A percentile compares a stretch with the other conserved stretches of the same genome.
phyloP scores from a whole-genome alignment of 2,113 vertebrate genomes.

The Cisticola juncidis region DNA sequence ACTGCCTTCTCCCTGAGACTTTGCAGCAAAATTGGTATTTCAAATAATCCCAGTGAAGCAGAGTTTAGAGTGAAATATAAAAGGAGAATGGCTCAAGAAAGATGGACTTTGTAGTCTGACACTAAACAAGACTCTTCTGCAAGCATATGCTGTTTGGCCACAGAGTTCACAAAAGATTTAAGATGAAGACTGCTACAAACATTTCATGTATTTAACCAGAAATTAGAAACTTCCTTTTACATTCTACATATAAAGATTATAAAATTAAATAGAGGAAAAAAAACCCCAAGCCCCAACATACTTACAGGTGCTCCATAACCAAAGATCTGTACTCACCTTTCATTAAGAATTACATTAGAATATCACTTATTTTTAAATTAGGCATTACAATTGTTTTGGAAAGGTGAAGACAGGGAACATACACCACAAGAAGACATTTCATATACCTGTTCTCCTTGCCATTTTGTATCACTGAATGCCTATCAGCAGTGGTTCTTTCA shows the following conservation, averaged over 20 bases:
- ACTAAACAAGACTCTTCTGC: background rate
- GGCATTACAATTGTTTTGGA: background rate
- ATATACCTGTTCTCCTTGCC: constrained; percentile 96
- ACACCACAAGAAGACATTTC: constrained; percentile 30
- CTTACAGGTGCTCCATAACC: background rate
- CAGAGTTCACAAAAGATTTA: background rate
- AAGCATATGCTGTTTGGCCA: background rate
- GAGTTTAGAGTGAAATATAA: background rate
- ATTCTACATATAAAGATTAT: background rate
- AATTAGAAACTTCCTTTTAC: background rate
- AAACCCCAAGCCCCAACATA: background rate
- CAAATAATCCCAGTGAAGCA: background rate
- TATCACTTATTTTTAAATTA: constrained; percentile 1
- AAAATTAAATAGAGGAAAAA: background rate
- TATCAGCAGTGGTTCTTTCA: constrained; percentile 88
- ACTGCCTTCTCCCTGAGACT: background rate
- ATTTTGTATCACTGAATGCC: constrained; percentile 94
- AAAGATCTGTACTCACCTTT: constrained; percentile 51
- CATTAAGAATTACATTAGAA: background rate
- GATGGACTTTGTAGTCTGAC: background rate
- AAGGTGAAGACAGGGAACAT: constrained; percentile 20
- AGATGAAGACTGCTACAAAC: background rate
- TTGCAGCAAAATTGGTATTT: background rate
- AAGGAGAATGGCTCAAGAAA: background rate
- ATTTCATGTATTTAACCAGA: background rate